These are phyloP conservation scores for Nomia melanderi DNA, from an alignment of 1,140 invertebrate species.

Conservation along the genomic window DNA sequence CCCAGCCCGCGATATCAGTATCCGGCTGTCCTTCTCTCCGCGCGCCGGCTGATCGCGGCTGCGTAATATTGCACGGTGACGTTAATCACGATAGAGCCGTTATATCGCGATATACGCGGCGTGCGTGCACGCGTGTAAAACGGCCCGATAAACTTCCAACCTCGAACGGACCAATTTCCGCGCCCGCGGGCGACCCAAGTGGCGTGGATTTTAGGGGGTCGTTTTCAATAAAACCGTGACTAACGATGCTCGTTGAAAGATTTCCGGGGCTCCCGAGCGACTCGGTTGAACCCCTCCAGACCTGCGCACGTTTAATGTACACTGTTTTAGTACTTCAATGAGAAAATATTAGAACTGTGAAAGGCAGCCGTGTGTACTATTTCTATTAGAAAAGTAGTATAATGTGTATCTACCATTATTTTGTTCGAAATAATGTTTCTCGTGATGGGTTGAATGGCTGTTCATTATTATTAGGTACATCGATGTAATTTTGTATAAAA, in stretches of 20 bases:
- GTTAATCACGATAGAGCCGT: conserved; percentile 52
- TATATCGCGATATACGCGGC: conserved; percentile 52
- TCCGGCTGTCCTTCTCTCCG: conserved; percentile 20
- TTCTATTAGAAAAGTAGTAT: too few relatives aligned
- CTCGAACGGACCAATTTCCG: conserved; percentile 37
- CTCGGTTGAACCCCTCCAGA: too few relatives aligned
- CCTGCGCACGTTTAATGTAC: too few relatives aligned
- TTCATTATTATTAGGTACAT: too few relatives aligned
- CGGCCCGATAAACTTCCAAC: conserved; percentile 41
- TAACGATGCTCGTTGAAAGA: background rate
- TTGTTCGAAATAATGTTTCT: too few relatives aligned
- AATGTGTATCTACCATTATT: too few relatives aligned
- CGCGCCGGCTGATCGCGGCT: conserved; percentile 32
- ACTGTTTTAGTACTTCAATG: too few relatives aligned
- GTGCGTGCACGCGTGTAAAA: conserved; percentile 43
- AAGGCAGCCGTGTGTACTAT: too few relatives aligned
- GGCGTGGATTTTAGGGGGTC: background rate
- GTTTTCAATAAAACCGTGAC: background rate
- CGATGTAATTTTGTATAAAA: too few relatives aligned
- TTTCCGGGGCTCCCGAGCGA: background rate
- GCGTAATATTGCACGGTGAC: conserved; percentile 58
- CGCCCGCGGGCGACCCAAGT: background rate
- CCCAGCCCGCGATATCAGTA: conserved; percentile 26
- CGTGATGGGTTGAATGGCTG: too few relatives aligned
- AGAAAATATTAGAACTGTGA: too few relatives aligned